These are phyloP conservation scores for Vulpes lagopus DNA, from an alignment of 2,113 vertebrate species.

Conservation along the genomic window DNA sequence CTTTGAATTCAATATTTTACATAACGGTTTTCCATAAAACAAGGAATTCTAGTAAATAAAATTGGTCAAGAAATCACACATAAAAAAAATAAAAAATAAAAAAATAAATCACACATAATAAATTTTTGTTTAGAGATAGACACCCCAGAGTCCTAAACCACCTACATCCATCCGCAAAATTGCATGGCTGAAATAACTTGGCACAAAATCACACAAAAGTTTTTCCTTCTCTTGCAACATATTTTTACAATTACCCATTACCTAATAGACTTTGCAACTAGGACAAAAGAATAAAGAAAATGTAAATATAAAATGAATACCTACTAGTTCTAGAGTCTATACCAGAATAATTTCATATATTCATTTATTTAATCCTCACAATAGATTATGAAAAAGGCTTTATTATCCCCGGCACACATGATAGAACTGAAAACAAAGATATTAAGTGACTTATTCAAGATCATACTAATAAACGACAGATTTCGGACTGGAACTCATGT, in stretches of 20 bases:
- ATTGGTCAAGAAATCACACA: conserved; percentile 19
- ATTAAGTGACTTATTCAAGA: background rate
- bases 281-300: background rate
- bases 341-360: conserved; percentile 20
- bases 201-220: background rate
- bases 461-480: background rate
- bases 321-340: background rate
- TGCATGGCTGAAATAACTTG: background rate
- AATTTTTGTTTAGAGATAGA: background rate
- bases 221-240: conserved; percentile 19
- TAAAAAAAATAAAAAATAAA: background rate
- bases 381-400: background rate
- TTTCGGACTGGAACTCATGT: background rate
- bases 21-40: conserved; percentile 14
- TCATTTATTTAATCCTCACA: background rate
- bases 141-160: background rate
- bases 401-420: background rate
- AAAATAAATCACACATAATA: background rate
- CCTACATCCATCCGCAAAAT: background rate
- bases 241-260: conserved; percentile 20
- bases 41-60: conserved; percentile 6
- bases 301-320: background rate
- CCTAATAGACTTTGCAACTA: background rate
- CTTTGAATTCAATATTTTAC: conserved; percentile 27
- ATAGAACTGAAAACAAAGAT: conserved; percentile 21